Conservation (phyloP, 2,797 vertebrate species). For the Jordanella pulchra region DNA sequence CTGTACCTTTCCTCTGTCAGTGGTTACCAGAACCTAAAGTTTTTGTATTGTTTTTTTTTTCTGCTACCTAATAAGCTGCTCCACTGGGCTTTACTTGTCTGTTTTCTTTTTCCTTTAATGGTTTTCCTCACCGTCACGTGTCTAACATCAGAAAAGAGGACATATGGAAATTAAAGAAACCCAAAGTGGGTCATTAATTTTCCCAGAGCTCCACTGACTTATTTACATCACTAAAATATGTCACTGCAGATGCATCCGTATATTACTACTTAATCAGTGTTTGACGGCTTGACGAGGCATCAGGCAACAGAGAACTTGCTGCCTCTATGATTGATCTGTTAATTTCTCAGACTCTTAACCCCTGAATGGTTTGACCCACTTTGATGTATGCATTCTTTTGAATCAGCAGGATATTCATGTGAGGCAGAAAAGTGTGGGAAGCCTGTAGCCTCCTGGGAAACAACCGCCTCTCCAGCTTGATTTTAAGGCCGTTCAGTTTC, state of each 20-base stretch:
- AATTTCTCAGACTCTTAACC: conserved; percentile 44
- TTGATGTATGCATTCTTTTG: conserved; percentile 54
- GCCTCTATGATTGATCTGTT: conserved; percentile 68
- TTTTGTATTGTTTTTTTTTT: conserved; percentile 31
- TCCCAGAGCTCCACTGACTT: conserved; percentile 45
- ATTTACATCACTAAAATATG: conserved; percentile 57
- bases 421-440: neutral
- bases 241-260: conserved; percentile 50
- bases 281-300: conserved; percentile 55
- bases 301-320: conserved; percentile 29
- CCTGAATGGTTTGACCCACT: conserved; percentile 59
- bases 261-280: conserved; percentile 49
- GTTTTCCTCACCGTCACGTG: conserved; percentile 27
- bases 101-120: conserved; percentile 16
- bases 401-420: conserved; percentile 47
- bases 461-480: conserved; percentile 17
- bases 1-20: conserved; percentile 3
- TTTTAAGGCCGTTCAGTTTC: conserved; percentile 50
- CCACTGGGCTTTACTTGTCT: conserved; percentile 18
- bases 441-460: conserved; percentile 10
- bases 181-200: conserved; percentile 62
- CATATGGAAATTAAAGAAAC: conserved; percentile 60
- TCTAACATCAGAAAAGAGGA: conserved; percentile 45
- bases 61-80: conserved; percentile 20
- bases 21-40: conserved; percentile 34